Percentiles rank a stretch among this genome's conserved stretches.
These are phyloP conservation scores for Cyaniris semiargus DNA, from an alignment of 2,888 invertebrate genomes.

Conservation along the genomic window DNA sequence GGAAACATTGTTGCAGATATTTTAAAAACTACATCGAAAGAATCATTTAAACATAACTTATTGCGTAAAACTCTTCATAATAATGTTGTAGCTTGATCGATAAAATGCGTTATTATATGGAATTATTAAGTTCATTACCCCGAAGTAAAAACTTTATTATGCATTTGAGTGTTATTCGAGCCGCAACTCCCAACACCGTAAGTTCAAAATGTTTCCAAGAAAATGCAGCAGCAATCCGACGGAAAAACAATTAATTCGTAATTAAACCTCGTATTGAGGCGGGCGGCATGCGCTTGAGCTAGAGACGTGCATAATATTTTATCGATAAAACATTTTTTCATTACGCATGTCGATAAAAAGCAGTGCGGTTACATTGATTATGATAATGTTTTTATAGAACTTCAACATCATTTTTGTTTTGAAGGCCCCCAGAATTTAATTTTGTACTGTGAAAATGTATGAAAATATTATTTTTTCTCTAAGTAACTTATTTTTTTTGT, in stretches of 20 bases:
- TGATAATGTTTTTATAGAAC: background rate
- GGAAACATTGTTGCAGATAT: background rate
- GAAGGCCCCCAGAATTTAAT: background rate
- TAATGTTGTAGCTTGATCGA: constrained; percentile 25
- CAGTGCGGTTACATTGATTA: background rate
- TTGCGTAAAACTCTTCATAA: background rate
- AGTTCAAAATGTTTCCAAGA: constrained; percentile 57
- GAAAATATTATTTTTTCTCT: too few relatives aligned
- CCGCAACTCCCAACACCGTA: constrained; percentile 45
- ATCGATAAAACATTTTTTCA: constrained; percentile 32
- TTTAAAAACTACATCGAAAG: too few relatives aligned
- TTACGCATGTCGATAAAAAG: background rate
- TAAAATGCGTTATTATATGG: constrained; percentile 38
- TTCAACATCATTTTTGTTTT: background rate
- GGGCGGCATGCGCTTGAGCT: constrained; percentile 63
- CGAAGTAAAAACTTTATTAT: constrained; percentile 47
- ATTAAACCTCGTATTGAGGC: constrained; percentile 75
- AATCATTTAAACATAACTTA: background rate
- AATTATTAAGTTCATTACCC: constrained; percentile 44
- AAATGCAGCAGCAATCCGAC: constrained; percentile 61
- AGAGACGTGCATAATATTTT: constrained; percentile 51
- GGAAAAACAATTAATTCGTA: constrained; percentile 77
- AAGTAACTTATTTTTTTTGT: background rate
- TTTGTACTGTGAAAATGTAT: too few relatives aligned
- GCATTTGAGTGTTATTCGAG: constrained; percentile 51